Percentiles rank a stretch among this genome's conserved stretches.
Evolutionary conservation across 1,140 invertebrate genomes (phyloP).

Genomic region (Drepana arcuata): DNA sequence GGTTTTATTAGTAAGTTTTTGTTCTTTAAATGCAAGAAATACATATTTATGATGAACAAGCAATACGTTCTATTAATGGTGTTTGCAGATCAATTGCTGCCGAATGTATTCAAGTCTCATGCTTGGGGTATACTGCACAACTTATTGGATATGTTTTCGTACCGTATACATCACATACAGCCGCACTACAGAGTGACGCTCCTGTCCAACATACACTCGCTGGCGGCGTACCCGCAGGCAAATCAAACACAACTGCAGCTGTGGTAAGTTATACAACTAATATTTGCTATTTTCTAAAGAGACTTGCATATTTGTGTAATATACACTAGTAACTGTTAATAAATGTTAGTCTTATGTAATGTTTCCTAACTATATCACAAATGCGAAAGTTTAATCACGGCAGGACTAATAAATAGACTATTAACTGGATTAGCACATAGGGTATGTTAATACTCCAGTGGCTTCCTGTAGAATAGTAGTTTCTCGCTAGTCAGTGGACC

Average conservation of each 20-base stretch:
- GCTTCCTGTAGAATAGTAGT: too few relatives aligned
- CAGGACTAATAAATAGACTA: too few relatives aligned
- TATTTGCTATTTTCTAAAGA: not conserved
- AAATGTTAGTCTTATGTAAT: too few relatives aligned
- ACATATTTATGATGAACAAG: slow-evolving; percentile 1
- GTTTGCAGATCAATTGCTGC: slow-evolving; percentile 84
- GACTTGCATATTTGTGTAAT: too few relatives aligned
- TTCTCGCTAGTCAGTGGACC: too few relatives aligned
- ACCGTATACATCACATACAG: slow-evolving; percentile 95
- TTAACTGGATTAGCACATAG: too few relatives aligned
- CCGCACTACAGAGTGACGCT: slow-evolving; percentile 95
- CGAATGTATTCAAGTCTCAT: slow-evolving; percentile 92
- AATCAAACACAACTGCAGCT: slow-evolving; percentile 96
- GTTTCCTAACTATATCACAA: too few relatives aligned
- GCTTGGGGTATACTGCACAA: slow-evolving; percentile 96
- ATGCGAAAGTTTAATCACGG: too few relatives aligned
- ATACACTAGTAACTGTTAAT: too few relatives aligned
- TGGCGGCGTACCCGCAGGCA: slow-evolving; percentile 91
- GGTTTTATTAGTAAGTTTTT: slow-evolving; percentile 90
- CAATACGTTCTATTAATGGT: slow-evolving; percentile 4
- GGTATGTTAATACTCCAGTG: too few relatives aligned
- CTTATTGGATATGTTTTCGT: slow-evolving; percentile 96
- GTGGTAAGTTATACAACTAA: slow-evolving; percentile 74
- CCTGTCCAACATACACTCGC: slow-evolving; percentile 88
- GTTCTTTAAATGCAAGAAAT: too few relatives aligned